phyloP scores from a whole-genome alignment of 2,888 invertebrate species.

The Hemithea aestivaria region DNA sequence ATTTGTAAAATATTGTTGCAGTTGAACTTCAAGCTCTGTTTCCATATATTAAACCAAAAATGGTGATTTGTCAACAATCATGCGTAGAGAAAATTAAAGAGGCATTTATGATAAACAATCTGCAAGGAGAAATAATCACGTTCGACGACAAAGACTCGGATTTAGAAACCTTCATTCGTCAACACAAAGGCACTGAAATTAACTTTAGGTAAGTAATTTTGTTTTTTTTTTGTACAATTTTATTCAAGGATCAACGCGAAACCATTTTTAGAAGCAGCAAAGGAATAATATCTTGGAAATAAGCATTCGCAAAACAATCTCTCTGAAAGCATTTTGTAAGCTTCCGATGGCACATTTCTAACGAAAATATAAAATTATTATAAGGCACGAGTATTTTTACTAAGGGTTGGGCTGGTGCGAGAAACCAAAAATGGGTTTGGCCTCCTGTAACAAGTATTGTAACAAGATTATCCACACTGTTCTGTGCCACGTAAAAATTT shows the following conservation, averaged over 20 bases:
- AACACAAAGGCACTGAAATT: slow-evolving; percentile 39
- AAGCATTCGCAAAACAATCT: slow-evolving; percentile 8
- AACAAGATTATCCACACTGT: too few relatives aligned
- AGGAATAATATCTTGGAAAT: neutral
- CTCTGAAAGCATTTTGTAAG: slow-evolving; percentile 2
- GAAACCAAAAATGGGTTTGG: slow-evolving; percentile 2
- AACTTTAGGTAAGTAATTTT: slow-evolving; percentile 35
- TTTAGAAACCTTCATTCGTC: slow-evolving; percentile 35
- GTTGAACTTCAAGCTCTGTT: slow-evolving; percentile 29
- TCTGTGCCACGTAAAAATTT: too few relatives aligned
- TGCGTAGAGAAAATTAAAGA: slow-evolving; percentile 33
- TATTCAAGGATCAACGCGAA: neutral
- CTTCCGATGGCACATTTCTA: neutral
- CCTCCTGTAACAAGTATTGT: slow-evolving; percentile 1
- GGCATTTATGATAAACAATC: slow-evolving; percentile 27
- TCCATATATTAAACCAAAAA: slow-evolving; percentile 31
- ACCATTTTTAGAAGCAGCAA: neutral
- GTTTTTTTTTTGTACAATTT: neutral
- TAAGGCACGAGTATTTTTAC: too few relatives aligned
- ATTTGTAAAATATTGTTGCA: slow-evolving; percentile 20
- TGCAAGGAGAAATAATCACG: slow-evolving; percentile 31
- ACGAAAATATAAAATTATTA: neutral
- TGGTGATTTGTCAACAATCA: slow-evolving; percentile 41
- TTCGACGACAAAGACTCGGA: slow-evolving; percentile 40
- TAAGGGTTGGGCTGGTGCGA: too few relatives aligned